A percentile compares a stretch with the other conserved stretches of the same genome.
These are phyloP conservation scores for Boloria selene DNA, from an alignment of 2,888 invertebrate genomes.

Conservation along the genomic window DNA sequence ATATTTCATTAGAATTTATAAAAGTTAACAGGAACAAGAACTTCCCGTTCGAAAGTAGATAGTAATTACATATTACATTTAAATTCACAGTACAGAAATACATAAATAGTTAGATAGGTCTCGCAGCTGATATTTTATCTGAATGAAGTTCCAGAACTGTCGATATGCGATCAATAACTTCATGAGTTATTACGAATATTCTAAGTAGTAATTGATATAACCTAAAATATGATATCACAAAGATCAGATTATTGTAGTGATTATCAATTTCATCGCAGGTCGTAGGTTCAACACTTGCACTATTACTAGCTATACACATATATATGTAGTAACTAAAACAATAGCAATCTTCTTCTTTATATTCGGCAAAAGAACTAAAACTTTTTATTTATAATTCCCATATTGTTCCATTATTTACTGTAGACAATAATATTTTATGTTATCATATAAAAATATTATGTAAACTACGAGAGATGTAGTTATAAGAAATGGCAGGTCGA, in stretches of 20 bases:
- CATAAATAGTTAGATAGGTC: slow-evolving; percentile 6
- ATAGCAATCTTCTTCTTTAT: too few species aligned
- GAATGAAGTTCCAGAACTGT: slow-evolving; percentile 14
- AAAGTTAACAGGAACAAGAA: slow-evolving; percentile 32
- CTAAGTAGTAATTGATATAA: too few species aligned
- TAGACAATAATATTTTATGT: not conserved
- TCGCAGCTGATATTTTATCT: slow-evolving; percentile 17
- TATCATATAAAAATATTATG: not conserved
- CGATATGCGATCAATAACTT: slow-evolving; percentile 3
- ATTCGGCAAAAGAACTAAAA: not conserved
- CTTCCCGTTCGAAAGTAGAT: slow-evolving; percentile 29
- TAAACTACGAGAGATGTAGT: not conserved
- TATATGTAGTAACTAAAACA: too few species aligned
- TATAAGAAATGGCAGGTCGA: not conserved
- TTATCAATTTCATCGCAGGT: too few species aligned
- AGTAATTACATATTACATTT: slow-evolving; percentile 25
- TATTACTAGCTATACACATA: too few species aligned
- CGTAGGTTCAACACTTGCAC: too few species aligned
- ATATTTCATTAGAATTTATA: slow-evolving; percentile 8
- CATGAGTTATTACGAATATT: not conserved
- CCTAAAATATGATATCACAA: too few species aligned
- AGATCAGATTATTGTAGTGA: too few species aligned
- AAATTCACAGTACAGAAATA: slow-evolving; percentile 4
- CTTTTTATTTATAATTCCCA: not conserved
- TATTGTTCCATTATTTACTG: not conserved